Evolutionary conservation across 2,113 vertebrate genomes (phyloP), one percentile per base, ranked within the genome.

Genomic region (Shinisaurus crocodilurus): DNA sequence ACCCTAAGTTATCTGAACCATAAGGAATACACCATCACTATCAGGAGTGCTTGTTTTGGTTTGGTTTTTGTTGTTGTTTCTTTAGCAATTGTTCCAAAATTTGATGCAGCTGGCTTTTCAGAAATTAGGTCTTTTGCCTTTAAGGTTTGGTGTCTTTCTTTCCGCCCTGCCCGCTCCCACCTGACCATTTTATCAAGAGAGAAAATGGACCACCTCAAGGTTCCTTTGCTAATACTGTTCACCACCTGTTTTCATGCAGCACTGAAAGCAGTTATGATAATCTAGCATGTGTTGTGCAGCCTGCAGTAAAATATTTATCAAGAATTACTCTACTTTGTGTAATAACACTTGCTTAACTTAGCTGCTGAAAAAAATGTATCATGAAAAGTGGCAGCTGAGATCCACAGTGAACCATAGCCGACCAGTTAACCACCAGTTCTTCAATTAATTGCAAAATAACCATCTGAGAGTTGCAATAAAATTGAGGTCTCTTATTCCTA

Each of bases 231-330:
- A 86, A 84, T 60, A 65, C 4, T 50, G 82, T 85, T 88, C 85
- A 29, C n/a, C 87, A 50, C n/a, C 6, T 74, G 75, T n/a, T 60
- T 10, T 1, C 0, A 13, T 77, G 16, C 60, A 75, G 40, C 15
- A 76, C 40, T 81, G 77, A 88, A 69, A 89, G 32, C 8, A 60
- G 29, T 86, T 85, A 77, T 2, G 29, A 50, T 43, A 84, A 92
- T 88, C 13, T 86, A 67, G 25, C 84, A 91, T 91, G 25, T 63
- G 69, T 45, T 32, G 29, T 86, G 88, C 79, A 81, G 7, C 43
- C 1, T 89, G 25, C 57, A 50, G 80, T 43, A 50, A 67, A 85
- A 69, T 69, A 54, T 81, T 50, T n/a, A 72, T 34, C 48, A 81
- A 54, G 25, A 40, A 34, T 40, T 37, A 70, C 82, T 74, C 50